phyloP scores from a whole-genome alignment of 2,888 invertebrate genomes.

The Taenaris catops region DNA sequence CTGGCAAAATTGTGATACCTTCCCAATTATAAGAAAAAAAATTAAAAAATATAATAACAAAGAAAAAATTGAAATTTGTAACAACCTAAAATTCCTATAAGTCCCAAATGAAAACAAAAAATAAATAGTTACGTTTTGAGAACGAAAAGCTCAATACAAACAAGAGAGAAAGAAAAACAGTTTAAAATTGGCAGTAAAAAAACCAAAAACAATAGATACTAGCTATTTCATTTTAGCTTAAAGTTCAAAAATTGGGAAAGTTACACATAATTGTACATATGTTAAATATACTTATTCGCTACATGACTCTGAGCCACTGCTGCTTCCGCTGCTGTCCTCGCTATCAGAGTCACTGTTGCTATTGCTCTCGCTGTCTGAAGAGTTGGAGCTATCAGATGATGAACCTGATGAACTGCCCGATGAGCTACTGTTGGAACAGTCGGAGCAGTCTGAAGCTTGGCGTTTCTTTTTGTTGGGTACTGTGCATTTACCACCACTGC shows the following conservation, averaged over 20 bases:
- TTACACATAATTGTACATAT: conserved; percentile 11
- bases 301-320: conserved; percentile 45
- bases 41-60: conserved; percentile 3
- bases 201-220: too few species aligned
- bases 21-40: conserved; percentile 2
- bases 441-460: conserved; percentile 40
- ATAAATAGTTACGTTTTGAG: too few species aligned
- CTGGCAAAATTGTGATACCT: conserved; percentile 23
- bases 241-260: conserved; percentile 4
- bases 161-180: too few species aligned
- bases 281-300: conserved; percentile 37
- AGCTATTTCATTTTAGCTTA: too few species aligned
- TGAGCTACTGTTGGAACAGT: conserved; percentile 49
- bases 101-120: too few species aligned
- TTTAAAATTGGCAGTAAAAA: too few species aligned
- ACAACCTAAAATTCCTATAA: too few species aligned
- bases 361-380: conserved; percentile 47
- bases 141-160: too few species aligned
- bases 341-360: conserved; percentile 49
- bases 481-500: conserved; percentile 57
- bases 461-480: conserved; percentile 62
- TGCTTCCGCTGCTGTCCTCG: conserved; percentile 28
- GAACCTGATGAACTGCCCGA: conserved; percentile 51
- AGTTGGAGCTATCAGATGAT: conserved; percentile 46
- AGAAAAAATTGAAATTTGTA: not conserved